A percentile compares a stretch with the other conserved stretches of the same genome.
Conservation (phyloP, 2,797 vertebrate species). For the Manis javanica region DNA sequence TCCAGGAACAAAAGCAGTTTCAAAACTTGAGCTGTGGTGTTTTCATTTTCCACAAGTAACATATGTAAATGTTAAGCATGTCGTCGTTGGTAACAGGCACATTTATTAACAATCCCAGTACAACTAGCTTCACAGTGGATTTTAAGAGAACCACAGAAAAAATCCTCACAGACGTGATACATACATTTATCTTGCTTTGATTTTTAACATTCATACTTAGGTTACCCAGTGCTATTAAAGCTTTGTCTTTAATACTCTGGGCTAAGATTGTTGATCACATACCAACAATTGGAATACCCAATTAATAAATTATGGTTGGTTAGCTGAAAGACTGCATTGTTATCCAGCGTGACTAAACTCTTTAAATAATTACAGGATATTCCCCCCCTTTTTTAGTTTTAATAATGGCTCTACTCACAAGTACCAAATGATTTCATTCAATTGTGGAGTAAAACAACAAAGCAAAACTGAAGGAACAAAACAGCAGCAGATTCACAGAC, state of each 20-base stretch:
- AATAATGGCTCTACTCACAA: not conserved
- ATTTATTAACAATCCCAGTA: slow-evolving; percentile 92
- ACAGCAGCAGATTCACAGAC: too few relatives aligned
- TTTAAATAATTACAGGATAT: slow-evolving; percentile 86
- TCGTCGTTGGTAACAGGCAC: slow-evolving; percentile 90
- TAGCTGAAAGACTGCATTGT: slow-evolving; percentile 91
- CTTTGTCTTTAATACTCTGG: slow-evolving; percentile 89
- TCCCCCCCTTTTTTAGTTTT: not conserved
- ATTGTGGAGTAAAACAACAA: too few relatives aligned
- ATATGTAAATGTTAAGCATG: slow-evolving; percentile 88
- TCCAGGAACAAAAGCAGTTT: slow-evolving; percentile 93
- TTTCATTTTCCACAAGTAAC: slow-evolving; percentile 90
- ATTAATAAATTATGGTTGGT: slow-evolving; percentile 93
- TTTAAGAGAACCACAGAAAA: slow-evolving; percentile 90
- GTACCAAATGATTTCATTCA: too few relatives aligned
- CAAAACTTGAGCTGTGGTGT: slow-evolving; percentile 90
- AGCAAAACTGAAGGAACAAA: too few relatives aligned
- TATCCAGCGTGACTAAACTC: slow-evolving; percentile 90
- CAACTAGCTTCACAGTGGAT: slow-evolving; percentile 91
- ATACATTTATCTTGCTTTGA: slow-evolving; percentile 93
- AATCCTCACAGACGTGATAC: slow-evolving; percentile 61
- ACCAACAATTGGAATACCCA: slow-evolving; percentile 90
- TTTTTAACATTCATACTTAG: slow-evolving; percentile 94
- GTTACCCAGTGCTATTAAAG: slow-evolving; percentile 93
- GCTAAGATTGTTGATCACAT: slow-evolving; percentile 87